Percentiles rank a stretch among this genome's conserved stretches.
These are phyloP conservation scores for Drosophila kurseongensis DNA, from an alignment of 1,140 invertebrate species.

Conservation along the genomic window DNA sequence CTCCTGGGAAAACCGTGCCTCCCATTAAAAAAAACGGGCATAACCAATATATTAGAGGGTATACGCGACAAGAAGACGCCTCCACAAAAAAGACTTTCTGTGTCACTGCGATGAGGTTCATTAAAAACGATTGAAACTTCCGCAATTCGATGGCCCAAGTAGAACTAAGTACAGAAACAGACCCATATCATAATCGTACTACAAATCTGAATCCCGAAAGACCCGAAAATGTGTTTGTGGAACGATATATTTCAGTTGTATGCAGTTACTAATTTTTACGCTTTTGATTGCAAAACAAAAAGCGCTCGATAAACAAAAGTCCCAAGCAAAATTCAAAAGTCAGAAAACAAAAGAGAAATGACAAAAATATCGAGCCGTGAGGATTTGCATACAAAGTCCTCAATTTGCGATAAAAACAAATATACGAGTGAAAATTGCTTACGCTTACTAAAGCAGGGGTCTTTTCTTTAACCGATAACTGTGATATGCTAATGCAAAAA, in stretches of 20 bases:
- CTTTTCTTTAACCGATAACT: conserved; percentile 8
- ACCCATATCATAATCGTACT: neutral
- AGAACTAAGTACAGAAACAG: neutral
- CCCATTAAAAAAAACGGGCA: neutral
- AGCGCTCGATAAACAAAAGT: conserved; percentile 21
- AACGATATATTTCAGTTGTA: neutral
- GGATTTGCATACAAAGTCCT: conserved; percentile 70
- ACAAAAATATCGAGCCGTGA: conserved; percentile 24
- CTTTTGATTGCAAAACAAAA: conserved; percentile 28
- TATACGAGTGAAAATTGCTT: conserved; percentile 32
- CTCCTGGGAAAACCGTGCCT: neutral
- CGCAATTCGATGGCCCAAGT: conserved; percentile 29
- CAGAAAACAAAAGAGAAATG: conserved; percentile 12
- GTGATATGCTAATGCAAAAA: conserved; percentile 66
- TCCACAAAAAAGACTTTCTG: conserved; percentile 19
- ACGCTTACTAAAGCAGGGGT: conserved; percentile 10
- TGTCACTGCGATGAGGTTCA: conserved; percentile 38
- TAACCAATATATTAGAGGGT: neutral
- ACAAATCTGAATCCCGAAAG: neutral
- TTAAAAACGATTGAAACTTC: conserved; percentile 79
- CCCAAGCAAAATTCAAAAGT: conserved; percentile 2
- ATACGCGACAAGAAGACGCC: neutral
- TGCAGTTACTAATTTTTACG: conserved; percentile 18
- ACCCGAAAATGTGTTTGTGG: neutral
- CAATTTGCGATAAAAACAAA: conserved; percentile 58